Evolutionary conservation across 2,113 vertebrate species (phyloP).

Genomic region (Stigmatopora nigra): DNA sequence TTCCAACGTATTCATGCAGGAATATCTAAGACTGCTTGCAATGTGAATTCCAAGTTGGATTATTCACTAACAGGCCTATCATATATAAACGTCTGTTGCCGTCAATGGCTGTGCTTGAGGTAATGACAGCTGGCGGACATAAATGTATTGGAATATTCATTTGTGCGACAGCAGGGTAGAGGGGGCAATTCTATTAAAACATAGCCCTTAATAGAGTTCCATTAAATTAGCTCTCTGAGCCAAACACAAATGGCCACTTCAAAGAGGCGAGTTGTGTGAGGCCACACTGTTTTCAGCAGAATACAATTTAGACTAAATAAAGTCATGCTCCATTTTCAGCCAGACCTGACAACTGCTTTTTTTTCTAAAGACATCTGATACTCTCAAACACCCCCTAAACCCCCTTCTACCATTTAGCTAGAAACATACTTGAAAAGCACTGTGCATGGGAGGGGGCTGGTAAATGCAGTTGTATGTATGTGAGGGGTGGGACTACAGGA

Average conservation of each 20-base stretch:
- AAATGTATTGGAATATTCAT: conserved; percentile 60
- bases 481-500: conserved; percentile 43
- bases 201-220: conserved; percentile 58
- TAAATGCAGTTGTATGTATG: conserved; percentile 34
- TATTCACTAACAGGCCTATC: no score
- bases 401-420: conserved; percentile 26
- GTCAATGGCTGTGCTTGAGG: no score
- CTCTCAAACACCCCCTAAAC: conserved; percentile 17
- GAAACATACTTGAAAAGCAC: conserved; percentile 42
- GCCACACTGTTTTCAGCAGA: conserved; percentile 45
- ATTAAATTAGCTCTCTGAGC: conserved; percentile 38
- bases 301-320: conserved; percentile 50
- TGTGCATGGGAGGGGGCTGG: conserved; percentile 29
- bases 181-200: conserved; percentile 53
- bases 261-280: conserved; percentile 15
- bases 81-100: no score
- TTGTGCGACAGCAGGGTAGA: conserved; percentile 41
- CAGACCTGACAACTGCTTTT: conserved; percentile 54
- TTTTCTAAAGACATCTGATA: conserved; percentile 66
- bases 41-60: no score
- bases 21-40: no score
- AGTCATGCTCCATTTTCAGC: conserved; percentile 61
- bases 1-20: no score
- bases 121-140: conserved; percentile 36
- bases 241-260: conserved; percentile 7